Evolutionary conservation across 1,140 invertebrate species (phyloP), one percentile per base, ranked within the genome.

Genomic region (Zophobas morio): DNA sequence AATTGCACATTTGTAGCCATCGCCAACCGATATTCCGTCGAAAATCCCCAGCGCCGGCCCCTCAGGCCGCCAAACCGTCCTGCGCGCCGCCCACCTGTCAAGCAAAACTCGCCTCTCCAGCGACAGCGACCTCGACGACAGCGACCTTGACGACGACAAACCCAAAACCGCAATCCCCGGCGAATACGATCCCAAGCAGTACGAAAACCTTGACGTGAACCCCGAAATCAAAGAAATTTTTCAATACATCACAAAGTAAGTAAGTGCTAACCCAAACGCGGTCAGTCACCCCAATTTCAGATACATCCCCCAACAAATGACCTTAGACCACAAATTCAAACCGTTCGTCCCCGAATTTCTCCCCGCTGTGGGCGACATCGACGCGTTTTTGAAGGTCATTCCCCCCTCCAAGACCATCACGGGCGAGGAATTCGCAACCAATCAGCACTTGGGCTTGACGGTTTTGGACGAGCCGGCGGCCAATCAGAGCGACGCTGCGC

Each of bases 311-410:
- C 96, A 98, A 87, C 94, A 93, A 70, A 94, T 98, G 54, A 95
- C 97, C 78, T 89, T 98, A 8, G 96, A 96, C 33, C 94, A 94
- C 83, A 96, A 96, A 84, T 88, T 99, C 79, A 93, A 95, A 81
- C 97, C 98, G 0, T 99, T 99, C 85, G 93, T 99, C 71, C 97
- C 98, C 0, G 97, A 99, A 83, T 99, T 94, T 86, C 96, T 99
- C 81, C 98, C 98, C 33, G 96, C 97, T 4, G 97, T 99, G 37
- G 98, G 98, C 0, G 98, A 99, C 86, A 97, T 98, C 82, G 98
- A 99, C 87, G 97, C 97, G 2, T 99, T 99, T 86, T 91, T 99
- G 36, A 99, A 99, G 89, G 93, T 99, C 1, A 89, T 92, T 32
- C 89, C 95, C 33, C 96, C 96, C 0, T 94, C 97, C 81, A 90